phyloP scores from a whole-genome alignment of 1,140 invertebrate species.

The Drosophila parabipectinata region DNA sequence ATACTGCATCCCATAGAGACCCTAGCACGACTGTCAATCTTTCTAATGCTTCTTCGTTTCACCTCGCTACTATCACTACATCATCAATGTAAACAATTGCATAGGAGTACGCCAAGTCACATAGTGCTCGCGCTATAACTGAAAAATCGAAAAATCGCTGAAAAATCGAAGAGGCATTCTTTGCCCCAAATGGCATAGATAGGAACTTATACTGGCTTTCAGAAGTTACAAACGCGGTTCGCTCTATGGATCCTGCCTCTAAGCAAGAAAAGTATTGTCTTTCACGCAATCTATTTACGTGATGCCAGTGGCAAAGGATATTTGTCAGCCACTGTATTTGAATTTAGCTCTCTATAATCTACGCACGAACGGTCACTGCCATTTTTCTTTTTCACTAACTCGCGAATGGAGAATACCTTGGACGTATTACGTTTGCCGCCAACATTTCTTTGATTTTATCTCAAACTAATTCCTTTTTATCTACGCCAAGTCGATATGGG shows the following conservation, averaged over 20 bases:
- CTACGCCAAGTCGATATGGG: too few species aligned
- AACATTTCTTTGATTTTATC: too few species aligned
- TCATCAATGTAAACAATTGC: background rate
- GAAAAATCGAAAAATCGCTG: background rate
- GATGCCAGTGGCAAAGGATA: too few species aligned
- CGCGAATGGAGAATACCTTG: background rate
- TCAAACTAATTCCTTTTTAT: too few species aligned
- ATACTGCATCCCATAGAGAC: background rate
- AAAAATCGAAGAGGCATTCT: background rate
- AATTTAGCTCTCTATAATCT: background rate
- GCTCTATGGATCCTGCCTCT: background rate
- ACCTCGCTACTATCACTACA: constrained; percentile 1
- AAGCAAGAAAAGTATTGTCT: too few species aligned
- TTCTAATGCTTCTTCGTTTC: background rate
- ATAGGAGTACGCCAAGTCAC: constrained; percentile 1
- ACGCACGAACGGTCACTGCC: background rate
- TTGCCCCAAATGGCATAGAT: background rate
- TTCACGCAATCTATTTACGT: background rate
- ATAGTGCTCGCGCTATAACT: too few species aligned
- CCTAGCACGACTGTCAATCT: constrained; percentile 2
- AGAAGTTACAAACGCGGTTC: background rate
- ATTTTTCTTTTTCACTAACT: background rate
- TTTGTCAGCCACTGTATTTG: too few species aligned
- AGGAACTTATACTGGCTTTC: background rate
- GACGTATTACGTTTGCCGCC: background rate